phyloP scores from a whole-genome alignment of 2,888 invertebrate genomes.

The Caenorhabditis sulstoni region DNA sequence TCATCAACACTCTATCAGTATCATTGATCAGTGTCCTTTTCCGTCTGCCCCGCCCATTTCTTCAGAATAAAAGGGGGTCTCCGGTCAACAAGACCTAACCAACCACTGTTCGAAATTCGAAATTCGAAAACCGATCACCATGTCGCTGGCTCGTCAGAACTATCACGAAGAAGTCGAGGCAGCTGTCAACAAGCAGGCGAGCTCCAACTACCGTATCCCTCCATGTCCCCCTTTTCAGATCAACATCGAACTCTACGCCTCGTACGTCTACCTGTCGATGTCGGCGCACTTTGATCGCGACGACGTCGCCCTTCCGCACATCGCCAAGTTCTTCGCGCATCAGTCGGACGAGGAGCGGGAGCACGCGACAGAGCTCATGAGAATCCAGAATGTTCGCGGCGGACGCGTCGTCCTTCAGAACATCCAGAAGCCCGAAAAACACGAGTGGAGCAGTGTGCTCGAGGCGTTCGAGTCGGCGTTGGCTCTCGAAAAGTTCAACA shows the following conservation, averaged over 20 bases:
- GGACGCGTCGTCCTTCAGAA: slow-evolving; percentile 86
- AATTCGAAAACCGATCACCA: slow-evolving; percentile 11
- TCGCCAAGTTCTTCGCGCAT: slow-evolving; percentile 82
- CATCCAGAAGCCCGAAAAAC: slow-evolving; percentile 84
- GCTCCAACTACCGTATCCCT: too few species aligned
- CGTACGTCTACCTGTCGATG: slow-evolving; percentile 88
- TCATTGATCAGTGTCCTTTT: not conserved
- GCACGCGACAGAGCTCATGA: slow-evolving; percentile 84
- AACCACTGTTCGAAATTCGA: not conserved
- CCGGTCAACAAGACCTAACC: not conserved
- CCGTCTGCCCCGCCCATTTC: not conserved
- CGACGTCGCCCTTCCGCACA: slow-evolving; percentile 86
- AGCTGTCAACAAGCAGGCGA: slow-evolving; percentile 80
- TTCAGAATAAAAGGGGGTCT: not conserved
- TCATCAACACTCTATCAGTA: too few species aligned
- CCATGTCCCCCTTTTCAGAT: slow-evolving; percentile 83
- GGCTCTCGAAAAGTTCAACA: slow-evolving; percentile 88
- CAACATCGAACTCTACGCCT: slow-evolving; percentile 87
- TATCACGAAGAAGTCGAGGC: slow-evolving; percentile 77
- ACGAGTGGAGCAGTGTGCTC: slow-evolving; percentile 86
- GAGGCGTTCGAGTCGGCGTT: slow-evolving; percentile 88
- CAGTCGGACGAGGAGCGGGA: slow-evolving; percentile 89
- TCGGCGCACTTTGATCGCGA: slow-evolving; percentile 89
- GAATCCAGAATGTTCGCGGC: slow-evolving; percentile 86
- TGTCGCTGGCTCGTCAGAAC: slow-evolving; percentile 74